phyloP scores from a whole-genome alignment of 2,113 vertebrate species.

The Cyprinodon variegatus region DNA sequence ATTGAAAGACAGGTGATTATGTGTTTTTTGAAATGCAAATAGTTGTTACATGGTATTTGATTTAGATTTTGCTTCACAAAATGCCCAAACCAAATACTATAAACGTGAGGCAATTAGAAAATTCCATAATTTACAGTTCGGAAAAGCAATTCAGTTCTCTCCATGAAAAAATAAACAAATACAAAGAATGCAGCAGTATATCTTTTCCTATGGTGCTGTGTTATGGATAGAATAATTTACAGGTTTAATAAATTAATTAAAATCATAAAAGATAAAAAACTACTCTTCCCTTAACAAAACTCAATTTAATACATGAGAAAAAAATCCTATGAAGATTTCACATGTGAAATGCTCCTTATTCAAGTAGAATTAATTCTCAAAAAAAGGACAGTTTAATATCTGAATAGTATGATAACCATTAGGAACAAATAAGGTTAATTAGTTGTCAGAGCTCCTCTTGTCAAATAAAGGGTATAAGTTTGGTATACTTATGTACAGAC shows the following conservation, averaged over 20 bases:
- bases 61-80: neutral
- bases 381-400: constrained; percentile 19
- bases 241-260: constrained; percentile 38
- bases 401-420: neutral
- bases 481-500: constrained; percentile 15
- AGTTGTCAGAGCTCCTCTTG: constrained; percentile 24
- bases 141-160: neutral
- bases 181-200: neutral
- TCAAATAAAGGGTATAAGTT: constrained; percentile 1
- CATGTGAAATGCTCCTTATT: neutral
- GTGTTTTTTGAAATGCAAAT: neutral
- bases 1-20: neutral
- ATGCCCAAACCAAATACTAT: neutral
- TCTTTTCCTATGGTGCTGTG: neutral
- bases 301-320: constrained; percentile 14
- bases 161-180: neutral
- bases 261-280: constrained; percentile 35
- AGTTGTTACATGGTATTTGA: neutral
- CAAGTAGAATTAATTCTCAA: neutral
- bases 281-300: constrained; percentile 34
- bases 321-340: neutral
- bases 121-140: neutral
- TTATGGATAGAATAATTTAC: constrained; percentile 35
- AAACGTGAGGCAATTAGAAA: neutral
- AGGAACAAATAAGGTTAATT: constrained; percentile 20